Percentiles rank a stretch among this genome's conserved stretches.
Conservation (phyloP, 2,113 vertebrate genomes). For the Romanogobio albipinnatus region DNA sequence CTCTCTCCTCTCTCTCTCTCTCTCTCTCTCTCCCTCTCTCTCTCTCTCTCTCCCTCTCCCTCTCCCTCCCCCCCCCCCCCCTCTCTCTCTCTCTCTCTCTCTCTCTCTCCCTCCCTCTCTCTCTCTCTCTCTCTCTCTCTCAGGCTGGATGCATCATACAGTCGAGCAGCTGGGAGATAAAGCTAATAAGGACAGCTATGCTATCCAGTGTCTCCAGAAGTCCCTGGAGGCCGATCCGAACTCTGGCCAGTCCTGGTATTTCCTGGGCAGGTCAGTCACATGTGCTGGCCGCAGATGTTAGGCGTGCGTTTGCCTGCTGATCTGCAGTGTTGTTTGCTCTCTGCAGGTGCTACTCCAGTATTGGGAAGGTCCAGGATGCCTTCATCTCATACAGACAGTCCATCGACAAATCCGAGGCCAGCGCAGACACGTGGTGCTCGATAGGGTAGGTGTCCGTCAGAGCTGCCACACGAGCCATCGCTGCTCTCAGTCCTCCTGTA, state of each 20-base stretch:
- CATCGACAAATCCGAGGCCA: constrained; percentile 99
- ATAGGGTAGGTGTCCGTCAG: constrained; percentile 83
- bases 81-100: too few species aligned
- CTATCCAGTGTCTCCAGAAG: constrained; percentile 99
- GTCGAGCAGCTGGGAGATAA: constrained; percentile 95
- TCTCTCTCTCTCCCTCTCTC: too few species aligned
- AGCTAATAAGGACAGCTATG: constrained; percentile 93
- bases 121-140: too few species aligned
- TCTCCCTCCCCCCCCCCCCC: too few species aligned
- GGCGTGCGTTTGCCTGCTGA: background rate
- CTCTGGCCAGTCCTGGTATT: constrained; percentile 99
- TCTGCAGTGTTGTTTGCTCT: background rate
- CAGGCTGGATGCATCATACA: constrained; percentile 99
- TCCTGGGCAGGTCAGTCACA: constrained; percentile 90
- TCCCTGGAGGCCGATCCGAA: constrained; percentile 97
- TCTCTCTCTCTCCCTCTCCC: too few species aligned
- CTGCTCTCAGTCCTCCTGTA: too few species aligned
- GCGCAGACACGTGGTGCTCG: constrained; percentile 99
- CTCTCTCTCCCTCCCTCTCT: too few species aligned
- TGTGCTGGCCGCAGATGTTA: too few species aligned
- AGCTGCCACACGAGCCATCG: too few species aligned
- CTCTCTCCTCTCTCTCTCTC: too few species aligned
- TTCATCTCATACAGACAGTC: constrained; percentile 99
- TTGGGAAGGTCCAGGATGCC: constrained; percentile 99
- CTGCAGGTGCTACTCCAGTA: constrained; percentile 97